Conservation (phyloP, 2,888 invertebrate species). For the Pandemis cinnamomeana region DNA sequence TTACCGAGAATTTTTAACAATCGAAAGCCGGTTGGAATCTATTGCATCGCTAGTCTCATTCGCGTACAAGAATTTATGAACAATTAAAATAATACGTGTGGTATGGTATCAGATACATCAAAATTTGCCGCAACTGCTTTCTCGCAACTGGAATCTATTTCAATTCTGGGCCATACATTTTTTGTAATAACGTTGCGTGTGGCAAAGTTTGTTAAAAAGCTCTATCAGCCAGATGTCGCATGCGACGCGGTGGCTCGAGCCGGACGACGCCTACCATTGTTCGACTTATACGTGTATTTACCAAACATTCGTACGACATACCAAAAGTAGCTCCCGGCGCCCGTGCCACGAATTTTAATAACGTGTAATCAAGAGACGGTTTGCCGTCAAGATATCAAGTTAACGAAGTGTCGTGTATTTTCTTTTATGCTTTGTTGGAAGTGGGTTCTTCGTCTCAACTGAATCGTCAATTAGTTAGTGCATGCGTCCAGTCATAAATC, state of each 20-base stretch:
- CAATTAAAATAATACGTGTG: constrained; percentile 18
- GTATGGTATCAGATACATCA: constrained; percentile 22
- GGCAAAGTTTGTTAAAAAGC: constrained; percentile 56
- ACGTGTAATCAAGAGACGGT: constrained; percentile 34
- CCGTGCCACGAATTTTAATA: constrained; percentile 54
- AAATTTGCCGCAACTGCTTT: constrained; percentile 25
- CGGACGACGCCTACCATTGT: constrained; percentile 52
- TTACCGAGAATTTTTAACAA: constrained; percentile 3
- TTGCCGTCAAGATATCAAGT: constrained; percentile 17
- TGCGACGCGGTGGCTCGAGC: constrained; percentile 43
- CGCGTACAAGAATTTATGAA: constrained; percentile 14
- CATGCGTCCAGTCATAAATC: constrained; percentile 13
- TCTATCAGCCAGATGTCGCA: constrained; percentile 57
- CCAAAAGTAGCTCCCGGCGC: constrained; percentile 51
- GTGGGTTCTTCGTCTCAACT: constrained; percentile 1
- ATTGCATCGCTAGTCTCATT: constrained; percentile 19
- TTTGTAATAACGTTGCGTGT: constrained; percentile 53
- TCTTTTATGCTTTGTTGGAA: constrained; percentile 2
- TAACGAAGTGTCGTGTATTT: neutral
- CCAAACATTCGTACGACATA: constrained; percentile 50
- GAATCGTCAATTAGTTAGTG: neutral
- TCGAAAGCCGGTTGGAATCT: constrained; percentile 27
- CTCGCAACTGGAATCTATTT: constrained; percentile 39
- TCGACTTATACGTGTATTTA: constrained; percentile 49
- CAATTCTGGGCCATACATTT: constrained; percentile 53